Conservation (phyloP, 2,888 invertebrate genomes). For the Latrodectus elegans region DNA sequence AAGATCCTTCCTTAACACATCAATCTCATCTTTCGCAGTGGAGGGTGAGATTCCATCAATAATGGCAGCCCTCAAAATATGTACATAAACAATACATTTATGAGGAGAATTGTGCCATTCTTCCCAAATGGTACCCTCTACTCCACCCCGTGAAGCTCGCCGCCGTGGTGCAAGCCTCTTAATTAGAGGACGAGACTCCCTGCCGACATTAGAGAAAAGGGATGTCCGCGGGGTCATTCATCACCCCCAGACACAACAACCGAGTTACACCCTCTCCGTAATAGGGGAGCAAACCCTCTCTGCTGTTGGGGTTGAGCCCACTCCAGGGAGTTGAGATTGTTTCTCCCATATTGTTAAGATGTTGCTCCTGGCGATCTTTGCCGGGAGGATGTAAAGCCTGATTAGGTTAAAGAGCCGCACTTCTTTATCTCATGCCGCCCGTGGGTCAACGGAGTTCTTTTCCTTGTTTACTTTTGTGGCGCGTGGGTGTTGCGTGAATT, state of each 20-base stretch:
- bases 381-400: neutral
- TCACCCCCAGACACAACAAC: neutral
- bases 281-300: slow-evolving; percentile 3
- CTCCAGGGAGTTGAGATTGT: slow-evolving; percentile 1
- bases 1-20: no score
- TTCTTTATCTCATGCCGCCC: neutral
- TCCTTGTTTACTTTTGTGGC: no score
- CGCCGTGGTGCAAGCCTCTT: neutral
- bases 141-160: neutral
- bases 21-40: no score
- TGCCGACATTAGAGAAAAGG: neutral
- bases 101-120: neutral
- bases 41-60: no score
- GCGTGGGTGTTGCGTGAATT: no score
- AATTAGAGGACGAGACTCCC: neutral
- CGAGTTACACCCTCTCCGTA: neutral
- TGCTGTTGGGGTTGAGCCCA: neutral
- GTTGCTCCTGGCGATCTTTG: neutral
- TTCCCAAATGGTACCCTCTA: neutral
- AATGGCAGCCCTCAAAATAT: neutral
- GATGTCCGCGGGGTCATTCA: neutral
- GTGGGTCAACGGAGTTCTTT: no score
- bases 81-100: neutral
- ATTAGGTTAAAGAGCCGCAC: neutral
- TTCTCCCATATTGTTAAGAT: neutral